Evolutionary conservation across 1,140 invertebrate genomes (phyloP).

Genomic region (Panonychus citri): DNA sequence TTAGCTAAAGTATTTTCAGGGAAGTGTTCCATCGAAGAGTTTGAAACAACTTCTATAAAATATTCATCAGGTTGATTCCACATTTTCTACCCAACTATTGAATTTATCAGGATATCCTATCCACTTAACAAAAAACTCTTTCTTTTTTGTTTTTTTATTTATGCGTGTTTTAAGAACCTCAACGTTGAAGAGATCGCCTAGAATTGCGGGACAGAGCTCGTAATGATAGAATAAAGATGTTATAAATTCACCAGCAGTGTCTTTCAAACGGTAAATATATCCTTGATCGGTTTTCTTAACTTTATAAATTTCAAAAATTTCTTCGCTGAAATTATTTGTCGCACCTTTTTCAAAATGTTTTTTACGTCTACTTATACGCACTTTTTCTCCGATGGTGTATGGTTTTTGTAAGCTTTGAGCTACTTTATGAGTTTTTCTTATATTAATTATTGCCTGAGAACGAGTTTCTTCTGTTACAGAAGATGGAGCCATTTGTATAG

Average conservation of each 20-base stretch:
- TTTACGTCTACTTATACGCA: neutral
- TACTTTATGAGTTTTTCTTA: neutral
- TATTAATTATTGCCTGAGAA: neutral
- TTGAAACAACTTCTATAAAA: too few species aligned
- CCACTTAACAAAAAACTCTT: neutral
- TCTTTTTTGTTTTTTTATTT: neutral
- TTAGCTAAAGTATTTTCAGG: too few species aligned
- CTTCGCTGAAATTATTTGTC: too few species aligned
- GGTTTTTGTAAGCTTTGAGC: neutral
- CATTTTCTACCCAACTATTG: neutral
- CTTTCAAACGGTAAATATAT: too few species aligned
- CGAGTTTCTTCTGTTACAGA: neutral
- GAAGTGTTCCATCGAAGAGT: too few species aligned
- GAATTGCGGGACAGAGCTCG: too few species aligned
- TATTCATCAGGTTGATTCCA: too few species aligned
- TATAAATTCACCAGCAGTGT: too few species aligned
- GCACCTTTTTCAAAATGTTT: neutral
- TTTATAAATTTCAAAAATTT: too few species aligned
- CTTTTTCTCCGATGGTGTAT: neutral
- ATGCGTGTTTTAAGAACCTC: neutral
- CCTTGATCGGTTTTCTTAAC: too few species aligned
- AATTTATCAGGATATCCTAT: neutral
- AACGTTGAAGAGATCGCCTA: neutral
- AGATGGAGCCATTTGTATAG: constrained; percentile 18
- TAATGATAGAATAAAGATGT: too few species aligned